Evolutionary conservation across 2,797 vertebrate genomes (phyloP).

Genomic region (Serranus cabrilla): DNA sequence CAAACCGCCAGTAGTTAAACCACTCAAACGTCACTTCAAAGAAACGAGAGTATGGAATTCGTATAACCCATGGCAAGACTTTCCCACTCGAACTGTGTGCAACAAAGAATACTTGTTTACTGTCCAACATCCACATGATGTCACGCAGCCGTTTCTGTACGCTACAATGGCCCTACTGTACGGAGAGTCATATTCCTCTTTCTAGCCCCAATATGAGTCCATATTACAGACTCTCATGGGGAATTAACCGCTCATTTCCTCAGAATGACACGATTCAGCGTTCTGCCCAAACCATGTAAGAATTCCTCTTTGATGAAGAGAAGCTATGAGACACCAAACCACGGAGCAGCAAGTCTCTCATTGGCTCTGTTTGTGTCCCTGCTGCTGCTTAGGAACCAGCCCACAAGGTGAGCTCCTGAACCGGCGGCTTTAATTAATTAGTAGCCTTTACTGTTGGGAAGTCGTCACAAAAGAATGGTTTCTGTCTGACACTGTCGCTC

Average conservation of each 20-base stretch:
- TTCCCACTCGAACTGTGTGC: constrained; percentile 33
- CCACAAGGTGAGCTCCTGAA: constrained; percentile 64
- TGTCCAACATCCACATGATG: constrained; percentile 62
- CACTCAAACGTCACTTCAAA: constrained; percentile 28
- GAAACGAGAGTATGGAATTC: constrained; percentile 28
- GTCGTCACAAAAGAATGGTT: neutral
- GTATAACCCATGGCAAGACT: constrained; percentile 40
- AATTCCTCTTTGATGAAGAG: constrained; percentile 72
- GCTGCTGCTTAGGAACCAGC: constrained; percentile 73
- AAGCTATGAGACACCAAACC: constrained; percentile 41
- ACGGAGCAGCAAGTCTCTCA: constrained; percentile 47
- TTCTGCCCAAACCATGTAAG: constrained; percentile 50
- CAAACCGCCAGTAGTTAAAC: constrained; percentile 17
- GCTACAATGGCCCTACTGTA: constrained; percentile 71
- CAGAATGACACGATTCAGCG: constrained; percentile 48
- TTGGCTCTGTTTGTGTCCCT: constrained; percentile 72
- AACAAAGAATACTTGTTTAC: constrained; percentile 65
- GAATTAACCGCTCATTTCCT: constrained; percentile 58
- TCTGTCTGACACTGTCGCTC: neutral
- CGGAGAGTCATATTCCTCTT: constrained; percentile 26
- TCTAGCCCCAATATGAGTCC: constrained; percentile 8
- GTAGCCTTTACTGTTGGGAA: constrained; percentile 8
- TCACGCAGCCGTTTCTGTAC: constrained; percentile 53
- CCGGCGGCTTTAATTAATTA: constrained; percentile 37
- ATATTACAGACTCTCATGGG: constrained; percentile 43